Percentiles rank a stretch among this genome's conserved stretches.
These are phyloP conservation scores for Lytechinus variegatus DNA, from an alignment of 35 echinoderm and acorn worm species.

Conservation along the genomic window DNA sequence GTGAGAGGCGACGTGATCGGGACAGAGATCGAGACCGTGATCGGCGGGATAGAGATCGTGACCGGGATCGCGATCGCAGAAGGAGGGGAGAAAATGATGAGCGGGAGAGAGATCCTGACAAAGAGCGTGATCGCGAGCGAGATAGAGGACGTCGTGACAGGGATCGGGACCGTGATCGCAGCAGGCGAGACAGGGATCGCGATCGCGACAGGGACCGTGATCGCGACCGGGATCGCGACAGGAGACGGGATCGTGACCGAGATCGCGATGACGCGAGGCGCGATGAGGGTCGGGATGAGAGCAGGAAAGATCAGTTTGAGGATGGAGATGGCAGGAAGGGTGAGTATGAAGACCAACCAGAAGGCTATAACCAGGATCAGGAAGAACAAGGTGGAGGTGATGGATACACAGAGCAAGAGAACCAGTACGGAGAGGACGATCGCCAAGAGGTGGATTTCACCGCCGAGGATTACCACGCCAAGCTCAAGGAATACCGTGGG, in stretches of 20 bases:
- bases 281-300: neutral
- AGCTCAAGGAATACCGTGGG: neutral
- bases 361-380: neutral
- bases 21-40: neutral
- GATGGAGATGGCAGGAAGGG: neutral
- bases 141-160: neutral
- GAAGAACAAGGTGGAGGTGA: neutral
- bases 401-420: neutral
- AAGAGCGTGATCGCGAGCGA: constrained; percentile 29
- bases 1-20: neutral
- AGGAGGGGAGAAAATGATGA: constrained; percentile 6
- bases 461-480: neutral
- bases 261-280: neutral
- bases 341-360: neutral
- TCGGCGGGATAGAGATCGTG: neutral
- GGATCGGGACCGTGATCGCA: constrained; percentile 16
- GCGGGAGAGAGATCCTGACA: neutral
- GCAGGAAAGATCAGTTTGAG: neutral
- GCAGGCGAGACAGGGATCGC: constrained; percentile 10
- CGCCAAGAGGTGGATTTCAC: neutral
- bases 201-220: neutral
- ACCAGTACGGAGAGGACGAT: neutral
- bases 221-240: neutral
- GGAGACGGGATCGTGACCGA: neutral
- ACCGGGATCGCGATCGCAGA: neutral